phyloP scores from a whole-genome alignment of 2,113 vertebrate species.

The Ia io region DNA sequence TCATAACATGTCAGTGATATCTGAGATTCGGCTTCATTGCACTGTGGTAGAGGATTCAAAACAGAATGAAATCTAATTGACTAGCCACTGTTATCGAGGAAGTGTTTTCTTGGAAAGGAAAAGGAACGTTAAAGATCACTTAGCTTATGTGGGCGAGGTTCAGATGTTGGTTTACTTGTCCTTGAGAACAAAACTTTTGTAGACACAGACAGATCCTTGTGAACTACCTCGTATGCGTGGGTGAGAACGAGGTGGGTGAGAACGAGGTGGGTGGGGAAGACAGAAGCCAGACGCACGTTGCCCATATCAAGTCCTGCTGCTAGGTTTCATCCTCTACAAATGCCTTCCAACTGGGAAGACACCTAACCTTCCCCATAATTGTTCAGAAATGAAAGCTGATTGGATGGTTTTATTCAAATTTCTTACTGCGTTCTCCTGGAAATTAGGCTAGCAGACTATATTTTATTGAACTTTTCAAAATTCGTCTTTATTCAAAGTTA shows the following conservation, averaged over 20 bases:
- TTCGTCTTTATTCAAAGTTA: background rate
- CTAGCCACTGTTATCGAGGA: background rate
- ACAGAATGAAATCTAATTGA: background rate
- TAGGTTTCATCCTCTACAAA: background rate
- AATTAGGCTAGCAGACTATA: slow-evolving; percentile 13
- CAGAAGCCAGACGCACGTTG: background rate
- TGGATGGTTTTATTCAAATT: slow-evolving; percentile 43
- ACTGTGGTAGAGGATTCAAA: background rate
- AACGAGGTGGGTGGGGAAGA: background rate
- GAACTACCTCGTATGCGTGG: background rate
- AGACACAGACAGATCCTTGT: background rate
- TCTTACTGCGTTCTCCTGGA: slow-evolving; percentile 2
- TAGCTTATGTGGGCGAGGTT: background rate
- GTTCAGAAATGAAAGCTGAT: slow-evolving; percentile 30
- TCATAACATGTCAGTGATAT: background rate
- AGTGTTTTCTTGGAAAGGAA: slow-evolving; percentile 8
- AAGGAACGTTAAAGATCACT: background rate
- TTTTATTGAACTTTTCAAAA: slow-evolving; percentile 25
- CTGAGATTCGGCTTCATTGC: background rate
- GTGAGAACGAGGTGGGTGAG: background rate
- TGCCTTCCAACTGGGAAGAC: background rate
- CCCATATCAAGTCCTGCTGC: background rate
- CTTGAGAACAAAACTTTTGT: background rate
- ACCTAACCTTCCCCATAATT: background rate
- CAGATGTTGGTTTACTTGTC: background rate